Percentiles rank a stretch among this genome's conserved stretches.
These are phyloP conservation scores for Rhinoptilus africanus DNA, from an alignment of 2,113 vertebrate genomes.

Conservation along the genomic window DNA sequence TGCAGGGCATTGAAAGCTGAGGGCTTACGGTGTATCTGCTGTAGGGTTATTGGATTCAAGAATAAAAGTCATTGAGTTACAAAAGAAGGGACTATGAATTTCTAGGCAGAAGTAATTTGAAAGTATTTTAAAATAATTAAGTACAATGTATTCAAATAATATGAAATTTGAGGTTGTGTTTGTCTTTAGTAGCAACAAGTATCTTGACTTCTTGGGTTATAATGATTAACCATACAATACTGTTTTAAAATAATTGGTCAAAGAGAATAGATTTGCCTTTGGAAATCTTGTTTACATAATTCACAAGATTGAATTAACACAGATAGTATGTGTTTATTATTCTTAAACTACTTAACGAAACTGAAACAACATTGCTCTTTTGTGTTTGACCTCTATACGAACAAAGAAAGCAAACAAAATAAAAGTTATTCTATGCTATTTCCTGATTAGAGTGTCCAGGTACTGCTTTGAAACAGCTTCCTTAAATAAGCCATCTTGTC, in stretches of 20 bases:
- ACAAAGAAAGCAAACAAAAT: background rate
- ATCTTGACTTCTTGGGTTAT: background rate
- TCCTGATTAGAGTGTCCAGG: background rate
- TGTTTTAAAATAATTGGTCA: background rate
- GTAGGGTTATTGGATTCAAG: background rate
- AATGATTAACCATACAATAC: background rate
- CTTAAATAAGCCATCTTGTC: background rate
- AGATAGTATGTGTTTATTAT: background rate
- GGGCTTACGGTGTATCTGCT: background rate
- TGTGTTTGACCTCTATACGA: background rate
- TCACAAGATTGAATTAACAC: background rate
- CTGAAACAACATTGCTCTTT: background rate
- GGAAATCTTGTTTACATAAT: background rate
- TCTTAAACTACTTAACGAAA: background rate
- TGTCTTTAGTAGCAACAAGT: background rate
- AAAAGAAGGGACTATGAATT: background rate
- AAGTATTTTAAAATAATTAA: background rate
- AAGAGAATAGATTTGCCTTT: background rate
- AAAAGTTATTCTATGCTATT: background rate
- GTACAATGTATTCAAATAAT: background rate
- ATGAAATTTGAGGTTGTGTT: background rate
- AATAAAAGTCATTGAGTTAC: background rate
- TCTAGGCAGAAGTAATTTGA: background rate
- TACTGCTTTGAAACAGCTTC: background rate
- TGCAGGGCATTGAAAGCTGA: background rate